A percentile compares a stretch with the other conserved stretches of the same genome.
Conservation (phyloP, 2,888 invertebrate genomes). For the Plebejus argus region DNA sequence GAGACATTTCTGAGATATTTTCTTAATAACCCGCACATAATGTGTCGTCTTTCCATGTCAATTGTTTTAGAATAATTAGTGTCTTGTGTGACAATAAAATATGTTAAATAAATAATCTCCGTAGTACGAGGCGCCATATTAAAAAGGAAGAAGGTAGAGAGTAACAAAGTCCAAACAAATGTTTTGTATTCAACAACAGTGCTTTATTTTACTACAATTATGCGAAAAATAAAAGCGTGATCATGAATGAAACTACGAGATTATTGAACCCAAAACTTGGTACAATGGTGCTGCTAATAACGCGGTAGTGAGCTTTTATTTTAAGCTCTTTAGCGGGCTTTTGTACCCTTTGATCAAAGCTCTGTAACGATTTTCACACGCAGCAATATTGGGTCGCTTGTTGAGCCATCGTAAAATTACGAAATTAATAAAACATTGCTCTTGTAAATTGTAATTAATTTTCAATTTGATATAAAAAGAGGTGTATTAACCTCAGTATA, state of each 20-base stretch:
- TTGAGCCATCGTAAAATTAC: background rate
- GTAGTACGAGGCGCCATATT: background rate
- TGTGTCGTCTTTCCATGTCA: no score
- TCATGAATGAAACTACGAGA: constrained; percentile 25
- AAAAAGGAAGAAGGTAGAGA: background rate
- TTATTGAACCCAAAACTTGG: constrained; percentile 27
- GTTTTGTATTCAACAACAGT: background rate
- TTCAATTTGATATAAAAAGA: background rate
- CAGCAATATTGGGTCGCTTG: background rate
- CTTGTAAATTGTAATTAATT: background rate
- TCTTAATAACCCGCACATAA: background rate
- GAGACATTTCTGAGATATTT: background rate
- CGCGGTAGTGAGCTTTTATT: constrained; percentile 20
- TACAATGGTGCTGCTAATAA: constrained; percentile 13
- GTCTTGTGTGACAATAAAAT: no score
- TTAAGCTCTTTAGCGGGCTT: constrained; percentile 25
- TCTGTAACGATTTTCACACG: constrained; percentile 25
- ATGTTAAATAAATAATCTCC: no score
- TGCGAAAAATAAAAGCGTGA: constrained; percentile 2
- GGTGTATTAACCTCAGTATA: no score
- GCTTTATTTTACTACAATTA: background rate
- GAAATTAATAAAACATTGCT: constrained; percentile 4
- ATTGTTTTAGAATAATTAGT: no score
- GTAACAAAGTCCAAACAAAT: background rate
- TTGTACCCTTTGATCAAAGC: constrained; percentile 31